Conservation (phyloP, 2,113 vertebrate genomes). For the Fulmarus glacialis region DNA sequence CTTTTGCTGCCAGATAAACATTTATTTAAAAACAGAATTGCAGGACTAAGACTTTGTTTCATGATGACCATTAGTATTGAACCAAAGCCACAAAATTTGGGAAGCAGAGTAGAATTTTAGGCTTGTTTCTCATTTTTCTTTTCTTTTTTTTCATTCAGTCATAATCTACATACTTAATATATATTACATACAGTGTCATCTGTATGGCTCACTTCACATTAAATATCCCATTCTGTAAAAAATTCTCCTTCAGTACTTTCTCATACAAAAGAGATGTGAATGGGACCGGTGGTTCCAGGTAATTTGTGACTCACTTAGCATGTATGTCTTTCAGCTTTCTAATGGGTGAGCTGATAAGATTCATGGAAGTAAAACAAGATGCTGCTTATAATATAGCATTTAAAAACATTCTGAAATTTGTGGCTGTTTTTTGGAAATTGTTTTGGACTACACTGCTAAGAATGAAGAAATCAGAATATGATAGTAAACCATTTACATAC, state of each 20-base stretch:
- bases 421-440: not conserved
- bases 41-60: not conserved
- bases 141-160: not conserved
- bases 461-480: not conserved
- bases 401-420: not conserved
- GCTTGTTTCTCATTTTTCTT: not conserved
- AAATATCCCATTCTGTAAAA: not conserved
- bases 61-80: not conserved
- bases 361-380: not conserved
- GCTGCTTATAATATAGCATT: not conserved
- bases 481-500: not conserved
- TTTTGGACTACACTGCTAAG: not conserved
- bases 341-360: not conserved
- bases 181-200: not conserved
- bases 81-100: not conserved
- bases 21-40: not conserved
- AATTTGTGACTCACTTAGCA: not conserved
- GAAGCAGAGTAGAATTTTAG: not conserved
- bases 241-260: not conserved
- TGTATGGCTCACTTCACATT: not conserved
- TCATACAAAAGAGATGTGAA: not conserved
- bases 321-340: not conserved
- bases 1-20: not conserved
- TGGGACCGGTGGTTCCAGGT: not conserved
- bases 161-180: not conserved